Evolutionary conservation across 1,140 invertebrate species (phyloP), one percentile per base, ranked within the genome.

Genomic region (Notospermus geniculatus): DNA sequence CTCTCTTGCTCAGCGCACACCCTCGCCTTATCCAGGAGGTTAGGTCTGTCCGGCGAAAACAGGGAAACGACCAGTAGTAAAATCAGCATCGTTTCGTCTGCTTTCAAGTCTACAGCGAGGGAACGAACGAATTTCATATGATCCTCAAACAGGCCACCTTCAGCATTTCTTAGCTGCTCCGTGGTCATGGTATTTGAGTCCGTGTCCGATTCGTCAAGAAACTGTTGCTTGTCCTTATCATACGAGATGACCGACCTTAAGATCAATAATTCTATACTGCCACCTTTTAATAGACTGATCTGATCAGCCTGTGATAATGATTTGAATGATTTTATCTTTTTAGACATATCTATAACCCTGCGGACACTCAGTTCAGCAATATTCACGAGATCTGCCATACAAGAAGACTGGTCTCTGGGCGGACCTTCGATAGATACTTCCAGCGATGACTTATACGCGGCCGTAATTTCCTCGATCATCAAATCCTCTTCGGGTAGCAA

Each of bases 221-320:
- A 81, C 58, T 76, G 76, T 66, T 79, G 74, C 64, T 80, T 78
- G 57, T 81, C 79, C 53, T 73, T 75, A 69, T 81, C 78, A 65
- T 78, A 81, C 54, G 73, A 74, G 45, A 81, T 76, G 68, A 73
- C 82, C 59, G 79, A 80, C 22, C 83, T 72, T 15, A 85, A 74
- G 66, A 85, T 82, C 63, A 84, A 80, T 74, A 85, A 71, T 69
- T 85, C 84, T 53, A 85, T 78, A 55, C 83, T 81, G 39, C 82
- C 80, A 29, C 79, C 80, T 57, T 83, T 77, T 32, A 85, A 69
- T 17, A 85, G 69, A n/a, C 76, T 76, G 57, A 81, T 80, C 70
- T 84, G 83, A 64, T 85, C 84, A 1, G 66, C 64, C 57, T 78
- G 71, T 11, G 74, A 74, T 11, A 85, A 71, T 7, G 71, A 70